Conservation (phyloP, 2,113 vertebrate genomes). For the Fregata magnificens region DNA sequence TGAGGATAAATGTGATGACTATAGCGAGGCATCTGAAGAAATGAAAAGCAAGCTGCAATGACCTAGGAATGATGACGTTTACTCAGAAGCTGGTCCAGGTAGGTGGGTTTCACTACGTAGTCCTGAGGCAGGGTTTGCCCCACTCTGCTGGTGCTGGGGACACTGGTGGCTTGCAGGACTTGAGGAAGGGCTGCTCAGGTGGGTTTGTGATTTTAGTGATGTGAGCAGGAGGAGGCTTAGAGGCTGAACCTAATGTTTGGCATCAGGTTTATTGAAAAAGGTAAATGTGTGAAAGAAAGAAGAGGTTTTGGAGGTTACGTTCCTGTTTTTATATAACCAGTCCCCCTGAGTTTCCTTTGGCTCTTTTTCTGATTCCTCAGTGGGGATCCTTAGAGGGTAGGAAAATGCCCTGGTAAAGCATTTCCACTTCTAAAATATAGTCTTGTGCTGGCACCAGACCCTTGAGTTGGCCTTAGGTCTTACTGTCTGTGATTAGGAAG, state of each 20-base stretch:
- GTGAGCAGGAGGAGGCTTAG: neutral
- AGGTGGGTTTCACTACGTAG: neutral
- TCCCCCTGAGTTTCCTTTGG: neutral
- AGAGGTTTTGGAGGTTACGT: neutral
- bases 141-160: neutral
- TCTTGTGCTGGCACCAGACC: neutral
- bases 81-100: neutral
- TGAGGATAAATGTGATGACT: neutral
- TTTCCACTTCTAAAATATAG: neutral
- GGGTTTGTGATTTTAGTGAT: neutral
- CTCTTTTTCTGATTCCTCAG: neutral
- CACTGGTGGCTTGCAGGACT: neutral
- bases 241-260: neutral
- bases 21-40: neutral
- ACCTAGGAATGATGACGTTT: neutral
- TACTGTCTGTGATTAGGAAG: neutral
- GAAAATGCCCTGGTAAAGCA: neutral
- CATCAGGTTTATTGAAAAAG: neutral
- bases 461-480: neutral
- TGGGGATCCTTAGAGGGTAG: neutral
- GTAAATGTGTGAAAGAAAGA: neutral
- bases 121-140: neutral
- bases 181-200: neutral
- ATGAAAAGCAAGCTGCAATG: neutral
- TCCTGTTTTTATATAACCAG: neutral